Evolutionary conservation across 1,140 invertebrate species (phyloP).

Genomic region (Drosophila hydei): DNA sequence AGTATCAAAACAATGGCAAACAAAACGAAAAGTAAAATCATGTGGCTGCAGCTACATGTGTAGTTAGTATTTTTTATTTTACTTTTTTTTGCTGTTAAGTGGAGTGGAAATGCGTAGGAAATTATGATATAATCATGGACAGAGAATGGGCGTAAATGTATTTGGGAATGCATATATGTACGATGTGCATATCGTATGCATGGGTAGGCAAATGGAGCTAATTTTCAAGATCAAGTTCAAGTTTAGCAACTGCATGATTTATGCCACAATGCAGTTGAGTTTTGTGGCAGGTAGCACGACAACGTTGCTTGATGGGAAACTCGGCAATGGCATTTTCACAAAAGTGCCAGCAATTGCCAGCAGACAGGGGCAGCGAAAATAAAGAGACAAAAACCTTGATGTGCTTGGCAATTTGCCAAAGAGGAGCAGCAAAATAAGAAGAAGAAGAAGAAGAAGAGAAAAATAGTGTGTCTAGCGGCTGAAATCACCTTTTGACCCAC

Average conservation of each 20-base stretch:
- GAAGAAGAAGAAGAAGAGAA: not conserved
- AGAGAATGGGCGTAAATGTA: constrained; percentile 49
- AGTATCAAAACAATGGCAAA: constrained; percentile 19
- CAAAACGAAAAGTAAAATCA: constrained; percentile 1
- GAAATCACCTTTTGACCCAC: constrained; percentile 81
- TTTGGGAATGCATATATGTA: constrained; percentile 10
- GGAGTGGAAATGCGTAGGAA: constrained; percentile 81
- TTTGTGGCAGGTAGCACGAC: constrained; percentile 29
- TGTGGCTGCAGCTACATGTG: constrained; percentile 43
- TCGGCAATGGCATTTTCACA: constrained; percentile 74
- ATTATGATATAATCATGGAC: constrained; percentile 76
- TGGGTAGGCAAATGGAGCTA: constrained; percentile 66
- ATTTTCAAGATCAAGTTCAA: constrained; percentile 79
- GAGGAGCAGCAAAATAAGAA: constrained; percentile 57
- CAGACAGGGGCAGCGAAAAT: constrained; percentile 5
- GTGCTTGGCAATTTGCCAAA: constrained; percentile 71
- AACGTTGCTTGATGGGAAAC: constrained; percentile 70
- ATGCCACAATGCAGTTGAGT: constrained; percentile 20
- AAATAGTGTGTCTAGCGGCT: constrained; percentile 42
- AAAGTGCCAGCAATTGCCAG: constrained; percentile 36
- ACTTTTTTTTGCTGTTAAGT: constrained; percentile 59
- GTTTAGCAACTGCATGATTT: constrained; percentile 51
- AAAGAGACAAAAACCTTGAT: constrained; percentile 48
- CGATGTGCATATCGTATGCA: constrained; percentile 40
- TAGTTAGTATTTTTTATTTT: not conserved